Evolutionary conservation across 2,113 vertebrate genomes (phyloP), one percentile per base, ranked within the genome.

Genomic region (Atherinomorus stipes): DNA sequence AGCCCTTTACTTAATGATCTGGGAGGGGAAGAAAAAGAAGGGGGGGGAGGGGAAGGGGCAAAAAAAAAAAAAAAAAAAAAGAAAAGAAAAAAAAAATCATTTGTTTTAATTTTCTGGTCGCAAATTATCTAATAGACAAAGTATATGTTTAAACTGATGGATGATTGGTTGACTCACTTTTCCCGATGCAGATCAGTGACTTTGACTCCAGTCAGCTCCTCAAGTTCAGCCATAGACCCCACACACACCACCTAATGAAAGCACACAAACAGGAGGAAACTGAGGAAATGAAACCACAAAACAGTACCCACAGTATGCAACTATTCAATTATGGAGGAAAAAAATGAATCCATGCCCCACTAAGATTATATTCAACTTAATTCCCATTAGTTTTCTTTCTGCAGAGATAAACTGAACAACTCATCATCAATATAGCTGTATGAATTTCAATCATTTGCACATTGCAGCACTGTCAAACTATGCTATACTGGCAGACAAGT

Each of bases 101-200:
- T n/a, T n/a, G n/a, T n/a, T n/a, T n/a, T n/a, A n/a, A n/a, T n/a
- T n/a, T n/a, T n/a, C n/a, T n/a, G n/a, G n/a, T n/a, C n/a, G n/a
- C n/a, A n/a, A n/a, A n/a, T n/a, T n/a, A n/a, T n/a, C n/a, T n/a
- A n/a, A n/a, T n/a, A n/a, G n/a, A n/a, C n/a, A n/a, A n/a, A n/a
- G n/a, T n/a, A n/a, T n/a, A n/a, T n/a, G n/a, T n/a, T n/a, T n/a
- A n/a, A n/a, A n/a, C n/a, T 45, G 54, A 12, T 31, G 62, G 19
- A 22, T 28, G 44, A 78, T 75, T 69, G 12, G 60, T 9, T 83
- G 86, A 94, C 94, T 87, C 66, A 99, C 98, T 92, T 98, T 88
- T 99, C 98, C 83, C 98, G 93, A 87, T 99, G 98, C 64, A 99
- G 95, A 93, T 99, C 98, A 0, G 95, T 93, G 64, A 97, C 76